Base-by-base conservation (phyloP, 2,797 vertebrate species). In the Acropternis orthonyx region DNA sequence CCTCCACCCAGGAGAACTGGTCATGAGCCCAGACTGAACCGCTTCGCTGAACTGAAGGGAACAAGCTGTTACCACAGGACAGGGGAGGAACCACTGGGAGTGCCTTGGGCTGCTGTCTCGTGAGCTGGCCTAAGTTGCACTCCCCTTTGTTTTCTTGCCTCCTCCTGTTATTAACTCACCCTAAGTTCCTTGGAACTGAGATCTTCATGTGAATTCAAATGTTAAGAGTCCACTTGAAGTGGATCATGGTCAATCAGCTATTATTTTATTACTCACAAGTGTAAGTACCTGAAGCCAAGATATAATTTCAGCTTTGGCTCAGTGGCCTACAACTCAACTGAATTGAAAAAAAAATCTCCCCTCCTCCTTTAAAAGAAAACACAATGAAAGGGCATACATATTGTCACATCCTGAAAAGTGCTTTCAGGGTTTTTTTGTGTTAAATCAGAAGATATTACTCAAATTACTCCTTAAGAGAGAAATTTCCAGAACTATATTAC, bases 31-130 rank as follows among this genome's bases (percentile, higher is more conserved):
- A 96, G 86, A 32, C 67, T 46, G 89, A 87, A 34, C 4, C 1
- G 22, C 91, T 81, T 44, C 12, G 2, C 72, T 89, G 79, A 78
- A 82, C 67, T 36, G 86, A 81, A 89, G 78, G 81, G 89, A 95
- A 91, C 92, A 85, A 85, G 82, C 71, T 92, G 87, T 94, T 85
- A 95, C 93, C 75, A 75, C 28, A 74, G 80, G 77, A 94, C 69
- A 90, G 93, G 86, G 86, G 88, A 88, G 91, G 80, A 91, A 93
- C 66, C 2, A 10, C 85, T 72, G 76, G 61, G 69, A 94, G 77
- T 52, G 92, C 62, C 88, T 51, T 4, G 46, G 58, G 89, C 62
- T 61, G 85, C 66, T 14, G n/a, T 14, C 3, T 36, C 78, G 41
- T 41, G 34, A 91, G 72, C 68, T 71, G 49, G 67, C 46, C 32